Base-by-base conservation (phyloP, 2,797 vertebrate species). In the Hephaestus fuliginosus region DNA sequence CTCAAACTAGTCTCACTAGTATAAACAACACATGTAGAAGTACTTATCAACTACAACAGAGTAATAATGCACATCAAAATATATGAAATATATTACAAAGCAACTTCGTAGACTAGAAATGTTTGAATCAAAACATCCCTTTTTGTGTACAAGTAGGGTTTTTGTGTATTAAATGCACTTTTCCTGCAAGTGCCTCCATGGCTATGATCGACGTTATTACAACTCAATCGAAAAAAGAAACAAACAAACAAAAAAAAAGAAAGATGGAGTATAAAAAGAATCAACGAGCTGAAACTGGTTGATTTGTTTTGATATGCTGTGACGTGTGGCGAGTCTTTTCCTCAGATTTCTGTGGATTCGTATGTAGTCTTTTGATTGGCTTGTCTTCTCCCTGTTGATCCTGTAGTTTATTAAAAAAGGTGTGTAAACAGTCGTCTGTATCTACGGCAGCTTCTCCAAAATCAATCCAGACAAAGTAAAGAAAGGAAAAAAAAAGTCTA, bases 381-480 rank as follows among this genome's bases (percentile, higher is more conserved):
- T 92, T 71, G 68, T 91, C 60, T 87, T 91, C 92, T 97, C 96
- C 95, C 96, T 96, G 95, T 92, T 92, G 95, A 93, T 94, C 93
- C 91, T 92, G 71, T 62, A 74, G 84, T 87, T 87, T 39, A 39
- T 33, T 33, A 81, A 77, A 90, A 79, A 94, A 92, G 83, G 82
- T 68, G 80, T 97, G 96, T 97, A 97, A 98, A 99, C 97, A 97
- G 97, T 97, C 96, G 15, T 93, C 74, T 80, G 82, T 67, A 70
- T 73, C 92, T 90, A 84, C 87, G 83, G 83, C 83, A 93, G 86
- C 94, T 93, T 95, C 93, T 85, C 55, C 74, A 56, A 86, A 89
- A 82, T 39, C 77, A 68, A 78, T 53, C 49, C 69, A 82, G 28
- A 95, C 93, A 95, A 93, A 91, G 30, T 41, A 77, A 95, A 82